Percentiles rank a stretch among this genome's conserved stretches.
Conservation (phyloP, 2,113 vertebrate genomes). For the Sapajus apella region DNA sequence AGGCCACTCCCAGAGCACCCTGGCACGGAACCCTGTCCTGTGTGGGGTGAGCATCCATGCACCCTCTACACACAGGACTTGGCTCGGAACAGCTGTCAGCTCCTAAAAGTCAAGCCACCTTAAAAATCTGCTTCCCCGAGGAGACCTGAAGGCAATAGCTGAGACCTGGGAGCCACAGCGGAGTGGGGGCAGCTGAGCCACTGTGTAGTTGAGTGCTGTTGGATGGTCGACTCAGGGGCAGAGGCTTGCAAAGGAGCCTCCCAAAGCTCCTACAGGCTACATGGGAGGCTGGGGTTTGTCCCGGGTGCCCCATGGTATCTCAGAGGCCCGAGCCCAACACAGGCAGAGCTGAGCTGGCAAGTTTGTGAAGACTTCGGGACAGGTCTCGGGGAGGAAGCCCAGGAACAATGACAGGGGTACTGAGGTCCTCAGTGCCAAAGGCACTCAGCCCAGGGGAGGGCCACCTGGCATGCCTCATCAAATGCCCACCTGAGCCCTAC, state of each 20-base stretch:
- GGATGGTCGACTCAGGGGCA: rapidly evolving
- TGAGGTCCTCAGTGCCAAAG: neutral
- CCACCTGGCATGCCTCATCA: rapidly evolving
- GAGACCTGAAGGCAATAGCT: neutral
- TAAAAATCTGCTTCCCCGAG: neutral
- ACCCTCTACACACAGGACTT: no score
- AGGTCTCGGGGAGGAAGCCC: neutral
- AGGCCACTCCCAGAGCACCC: neutral
- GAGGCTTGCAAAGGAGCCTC: neutral
- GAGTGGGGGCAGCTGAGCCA: no score
- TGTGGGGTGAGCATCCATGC: rapidly evolving
- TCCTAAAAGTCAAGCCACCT: neutral
- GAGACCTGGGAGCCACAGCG: neutral
- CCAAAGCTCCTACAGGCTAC: no score
- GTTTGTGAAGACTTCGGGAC: rapidly evolving
- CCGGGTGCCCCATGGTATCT: rapidly evolving
- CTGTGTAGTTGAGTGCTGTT: neutral
- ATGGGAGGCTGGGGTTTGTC: no score
- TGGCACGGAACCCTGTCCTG: neutral
- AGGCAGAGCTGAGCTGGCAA: neutral
- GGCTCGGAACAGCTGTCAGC: neutral
- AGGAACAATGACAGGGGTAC: neutral
- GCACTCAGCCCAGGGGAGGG: neutral
- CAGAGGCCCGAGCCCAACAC: neutral
- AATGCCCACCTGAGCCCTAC: rapidly evolving